These are phyloP conservation scores for Hemicrepidius hirtus DNA, from an alignment of 2,888 invertebrate species.

Conservation along the genomic window DNA sequence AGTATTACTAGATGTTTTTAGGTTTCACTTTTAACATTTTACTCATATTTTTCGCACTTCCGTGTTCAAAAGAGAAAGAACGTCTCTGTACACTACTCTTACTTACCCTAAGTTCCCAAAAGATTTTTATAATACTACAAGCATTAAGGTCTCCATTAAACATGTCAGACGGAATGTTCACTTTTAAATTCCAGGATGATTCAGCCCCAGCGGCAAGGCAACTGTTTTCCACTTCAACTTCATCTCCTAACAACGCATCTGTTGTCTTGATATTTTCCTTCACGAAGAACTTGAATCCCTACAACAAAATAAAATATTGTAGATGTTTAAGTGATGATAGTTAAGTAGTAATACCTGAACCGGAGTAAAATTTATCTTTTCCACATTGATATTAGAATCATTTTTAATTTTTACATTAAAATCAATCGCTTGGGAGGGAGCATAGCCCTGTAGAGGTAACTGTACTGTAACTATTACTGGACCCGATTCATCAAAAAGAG, in stretches of 20 bases:
- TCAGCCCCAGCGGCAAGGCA: not conserved
- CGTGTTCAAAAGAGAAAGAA: too few relatives aligned
- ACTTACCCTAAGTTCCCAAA: slow-evolving; percentile 35
- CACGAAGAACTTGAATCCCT: slow-evolving; percentile 25
- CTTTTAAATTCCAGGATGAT: slow-evolving; percentile 33
- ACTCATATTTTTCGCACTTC: too few relatives aligned
- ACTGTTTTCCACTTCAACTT: slow-evolving; percentile 19
- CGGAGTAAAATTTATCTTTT: slow-evolving; percentile 23
- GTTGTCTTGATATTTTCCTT: not conserved
- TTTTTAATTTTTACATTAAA: slow-evolving; percentile 30
- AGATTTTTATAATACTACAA: slow-evolving; percentile 31
- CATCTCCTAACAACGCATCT: slow-evolving; percentile 9
- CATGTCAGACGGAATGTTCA: slow-evolving; percentile 30
- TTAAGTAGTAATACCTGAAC: slow-evolving; percentile 25
- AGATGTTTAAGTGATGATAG: too few relatives aligned
- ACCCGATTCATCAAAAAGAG: slow-evolving; percentile 1
- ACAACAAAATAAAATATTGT: not conserved
- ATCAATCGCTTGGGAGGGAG: not conserved
- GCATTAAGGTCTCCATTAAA: slow-evolving; percentile 22
- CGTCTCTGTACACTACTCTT: too few relatives aligned
- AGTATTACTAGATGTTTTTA: too few relatives aligned
- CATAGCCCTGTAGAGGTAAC: slow-evolving; percentile 19
- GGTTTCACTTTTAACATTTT: too few relatives aligned
- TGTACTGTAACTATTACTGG: slow-evolving; percentile 11
- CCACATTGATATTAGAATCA: slow-evolving; percentile 27